Evolutionary conservation across 2,888 invertebrate genomes (phyloP), one percentile per base, ranked within the genome.

Genomic region (Neoascia interrupta): DNA sequence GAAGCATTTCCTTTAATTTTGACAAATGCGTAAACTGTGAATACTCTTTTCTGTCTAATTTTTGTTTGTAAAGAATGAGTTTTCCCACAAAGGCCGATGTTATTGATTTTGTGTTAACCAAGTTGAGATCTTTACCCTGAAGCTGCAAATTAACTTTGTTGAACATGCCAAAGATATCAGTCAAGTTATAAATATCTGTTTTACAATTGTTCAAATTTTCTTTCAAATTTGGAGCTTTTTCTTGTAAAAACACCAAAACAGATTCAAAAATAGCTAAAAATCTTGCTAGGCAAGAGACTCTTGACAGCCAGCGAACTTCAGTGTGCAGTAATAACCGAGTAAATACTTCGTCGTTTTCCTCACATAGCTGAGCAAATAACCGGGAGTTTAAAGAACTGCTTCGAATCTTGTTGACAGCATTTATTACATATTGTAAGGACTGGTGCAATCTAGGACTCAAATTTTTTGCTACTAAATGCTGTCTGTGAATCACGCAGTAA

Each of bases 31-130:
- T 19, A 43, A 43, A 43, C 41, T 43, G 41, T 4, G 21, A 43
- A 21, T 19, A 43, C 21, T 43, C 41, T 19, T 19, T 19, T 21
- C 41, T 21, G 18, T 21, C 21, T 8, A 43, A 43, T n/a, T 43
- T 43, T 43, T 43, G 41, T 43, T 43, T 43, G 16, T 19, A 43
- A 8, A 43, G 19, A 5, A 43, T 19, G 11, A 21, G 21, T 43
- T 43, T 43, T 8, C 19, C 21, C 8, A 43, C 41, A 43, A 43
- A 43, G 21, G 41, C 41, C 18, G 41, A 43, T 43, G 21, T 43
- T 21, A 43, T 19, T 19, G n/a, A 19, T 19, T 43, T 43, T 19
- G 41, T 43, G 19, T 43, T 43, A 15, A 37, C 16, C 15, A 37
- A 37, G 15, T 37, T 37, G 3, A 37, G 15, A n/a, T 8, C n/a